Evolutionary conservation across 1,140 invertebrate genomes (phyloP).

Genomic region (Drosophila suzukii): DNA sequence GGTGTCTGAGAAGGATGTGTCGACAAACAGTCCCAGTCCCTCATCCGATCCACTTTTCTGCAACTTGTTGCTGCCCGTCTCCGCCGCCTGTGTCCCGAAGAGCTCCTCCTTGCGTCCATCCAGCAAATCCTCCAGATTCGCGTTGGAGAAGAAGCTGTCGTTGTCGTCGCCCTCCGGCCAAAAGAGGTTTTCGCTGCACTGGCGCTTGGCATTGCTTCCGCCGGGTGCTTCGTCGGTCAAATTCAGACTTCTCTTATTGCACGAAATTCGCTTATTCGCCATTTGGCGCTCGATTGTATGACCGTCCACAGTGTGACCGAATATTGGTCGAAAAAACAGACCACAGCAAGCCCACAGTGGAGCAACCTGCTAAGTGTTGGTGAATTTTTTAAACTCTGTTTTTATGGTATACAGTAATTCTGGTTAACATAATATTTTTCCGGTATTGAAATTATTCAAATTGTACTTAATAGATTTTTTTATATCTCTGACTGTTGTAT

Average conservation of each 20-base stretch:
- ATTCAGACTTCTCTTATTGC: slow-evolving; percentile 27
- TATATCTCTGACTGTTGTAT: too few species aligned
- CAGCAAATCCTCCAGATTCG: slow-evolving; percentile 60
- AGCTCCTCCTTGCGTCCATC: slow-evolving; percentile 35
- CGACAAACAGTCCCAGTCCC: slow-evolving; percentile 65
- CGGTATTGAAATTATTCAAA: too few species aligned
- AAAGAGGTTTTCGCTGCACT: slow-evolving; percentile 43
- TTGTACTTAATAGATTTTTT: too few species aligned
- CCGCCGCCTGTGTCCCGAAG: slow-evolving; percentile 34
- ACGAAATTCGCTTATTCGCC: slow-evolving; percentile 9
- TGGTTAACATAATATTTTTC: too few species aligned
- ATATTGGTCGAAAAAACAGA: too few species aligned
- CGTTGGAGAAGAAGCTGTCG: slow-evolving; percentile 68
- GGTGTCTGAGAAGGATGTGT: slow-evolving; percentile 43
- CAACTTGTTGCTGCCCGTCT: slow-evolving; percentile 19
- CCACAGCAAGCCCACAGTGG: too few species aligned
- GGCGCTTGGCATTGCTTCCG: slow-evolving; percentile 25
- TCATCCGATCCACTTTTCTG: slow-evolving; percentile 47
- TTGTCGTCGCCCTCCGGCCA: slow-evolving; percentile 73
- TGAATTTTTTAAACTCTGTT: not conserved
- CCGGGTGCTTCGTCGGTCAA: slow-evolving; percentile 6
- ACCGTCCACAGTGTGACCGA: too few species aligned
- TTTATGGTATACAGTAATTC: not conserved
- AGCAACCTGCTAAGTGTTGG: too few species aligned
- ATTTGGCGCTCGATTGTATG: slow-evolving; percentile 36